Evolutionary conservation across 2,888 invertebrate species (phyloP).

Genomic region (Patella ulyssiponensis): DNA sequence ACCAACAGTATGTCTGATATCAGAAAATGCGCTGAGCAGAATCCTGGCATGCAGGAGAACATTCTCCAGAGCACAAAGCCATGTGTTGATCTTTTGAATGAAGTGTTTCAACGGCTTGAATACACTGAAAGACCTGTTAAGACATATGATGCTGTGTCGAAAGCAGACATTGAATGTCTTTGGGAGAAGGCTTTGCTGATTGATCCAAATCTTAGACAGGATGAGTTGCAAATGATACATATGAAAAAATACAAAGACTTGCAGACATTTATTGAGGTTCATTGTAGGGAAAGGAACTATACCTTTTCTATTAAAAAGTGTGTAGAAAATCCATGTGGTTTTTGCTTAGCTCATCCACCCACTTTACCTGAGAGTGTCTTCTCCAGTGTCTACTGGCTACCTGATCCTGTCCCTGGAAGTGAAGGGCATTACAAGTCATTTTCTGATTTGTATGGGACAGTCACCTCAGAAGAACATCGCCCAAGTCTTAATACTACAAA

Average conservation of each 20-base stretch:
- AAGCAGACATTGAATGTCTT: too few relatives aligned
- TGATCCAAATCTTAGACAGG: conserved; percentile 9
- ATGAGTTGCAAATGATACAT: conserved; percentile 12
- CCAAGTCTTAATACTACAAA: too few relatives aligned
- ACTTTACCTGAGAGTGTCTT: too few relatives aligned
- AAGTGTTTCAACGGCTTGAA: too few relatives aligned
- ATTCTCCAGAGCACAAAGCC: conserved; percentile 14
- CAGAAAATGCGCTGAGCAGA: conserved; percentile 8
- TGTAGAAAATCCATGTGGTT: not conserved
- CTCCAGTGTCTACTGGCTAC: too few relatives aligned
- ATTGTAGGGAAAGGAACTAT: conserved; percentile 11
- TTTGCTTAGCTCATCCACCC: not conserved
- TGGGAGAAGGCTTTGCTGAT: not conserved
- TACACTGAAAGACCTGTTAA: too few relatives aligned
- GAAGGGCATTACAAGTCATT: too few relatives aligned
- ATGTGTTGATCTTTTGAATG: too few relatives aligned
- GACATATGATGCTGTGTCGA: too few relatives aligned
- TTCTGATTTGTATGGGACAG: too few relatives aligned
- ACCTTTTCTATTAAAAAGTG: conserved; percentile 19
- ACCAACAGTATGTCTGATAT: conserved; percentile 17
- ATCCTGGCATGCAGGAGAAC: not conserved
- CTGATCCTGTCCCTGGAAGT: too few relatives aligned
- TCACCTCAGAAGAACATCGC: too few relatives aligned
- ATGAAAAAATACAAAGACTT: conserved; percentile 14
- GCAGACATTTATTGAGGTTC: conserved; percentile 15